A percentile compares a stretch with the other conserved stretches of the same genome.
phyloP scores from a whole-genome alignment of 2,888 invertebrate genomes.

The Patella ulyssiponensis region DNA sequence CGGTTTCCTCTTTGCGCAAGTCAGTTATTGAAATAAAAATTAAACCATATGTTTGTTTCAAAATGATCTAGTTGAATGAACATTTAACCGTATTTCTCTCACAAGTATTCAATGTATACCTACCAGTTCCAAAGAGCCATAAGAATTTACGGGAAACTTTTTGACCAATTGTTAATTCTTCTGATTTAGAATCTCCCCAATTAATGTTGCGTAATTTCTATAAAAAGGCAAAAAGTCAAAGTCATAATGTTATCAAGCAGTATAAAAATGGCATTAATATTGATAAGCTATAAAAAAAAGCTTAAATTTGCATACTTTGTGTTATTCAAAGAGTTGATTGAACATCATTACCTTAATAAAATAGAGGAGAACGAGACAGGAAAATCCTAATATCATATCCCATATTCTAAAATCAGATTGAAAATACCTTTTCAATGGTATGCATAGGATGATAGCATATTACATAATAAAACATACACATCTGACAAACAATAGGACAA shows the following conservation, averaged over 20 bases:
- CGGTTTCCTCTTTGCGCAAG: no score
- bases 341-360: slow-evolving; percentile 51
- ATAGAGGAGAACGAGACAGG: slow-evolving; percentile 50
- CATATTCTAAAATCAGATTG: slow-evolving; percentile 53
- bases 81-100: no score
- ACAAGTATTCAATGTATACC: background rate
- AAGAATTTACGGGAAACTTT: slow-evolving; percentile 49
- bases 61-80: no score
- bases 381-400: slow-evolving; percentile 59
- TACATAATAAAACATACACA: no score
- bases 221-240: slow-evolving; percentile 18
- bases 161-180: slow-evolving; percentile 27
- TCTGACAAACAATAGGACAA: no score
- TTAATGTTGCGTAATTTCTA: slow-evolving; percentile 57
- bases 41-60: no score
- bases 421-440: background rate
- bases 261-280: no score
- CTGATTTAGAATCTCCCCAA: slow-evolving; percentile 48
- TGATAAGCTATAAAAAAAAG: no score
- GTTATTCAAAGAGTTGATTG: no score
- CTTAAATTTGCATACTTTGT: no score
- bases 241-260: background rate
- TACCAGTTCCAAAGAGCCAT: slow-evolving; percentile 64
- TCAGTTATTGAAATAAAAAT: no score
- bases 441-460: no score